Percentiles rank a stretch among this genome's conserved stretches.
Conservation (phyloP, 2,797 vertebrate genomes). For the Gymnocypris eckloni region DNA sequence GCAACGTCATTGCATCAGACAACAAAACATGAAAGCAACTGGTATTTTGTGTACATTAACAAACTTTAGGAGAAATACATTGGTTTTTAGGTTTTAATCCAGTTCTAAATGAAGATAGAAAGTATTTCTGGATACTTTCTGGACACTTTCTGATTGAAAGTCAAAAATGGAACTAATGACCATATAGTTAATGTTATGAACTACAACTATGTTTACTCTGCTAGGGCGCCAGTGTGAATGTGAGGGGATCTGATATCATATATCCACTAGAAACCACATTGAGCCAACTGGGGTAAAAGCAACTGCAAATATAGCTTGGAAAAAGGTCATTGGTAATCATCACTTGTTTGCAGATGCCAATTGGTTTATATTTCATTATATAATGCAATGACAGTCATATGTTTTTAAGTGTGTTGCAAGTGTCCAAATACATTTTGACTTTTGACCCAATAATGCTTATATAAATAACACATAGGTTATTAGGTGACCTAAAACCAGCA, state of each 20-base stretch:
- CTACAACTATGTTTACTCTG: conserved; percentile 11
- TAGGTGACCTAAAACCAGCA: conserved; percentile 35
- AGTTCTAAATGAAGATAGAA: not conserved
- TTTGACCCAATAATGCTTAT: not conserved
- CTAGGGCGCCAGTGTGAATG: not conserved
- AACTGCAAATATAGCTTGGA: conserved; percentile 21
- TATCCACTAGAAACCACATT: not conserved
- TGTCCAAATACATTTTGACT: conserved; percentile 5
- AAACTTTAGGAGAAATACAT: not conserved
- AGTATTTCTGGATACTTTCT: not conserved
- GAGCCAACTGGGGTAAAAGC: conserved; percentile 35
- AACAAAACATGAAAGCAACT: conserved; percentile 6
- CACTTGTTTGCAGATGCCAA: conserved; percentile 1
- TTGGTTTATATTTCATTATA: conserved; percentile 9
- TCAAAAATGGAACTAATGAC: conserved; percentile 38
- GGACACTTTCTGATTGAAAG: not conserved
- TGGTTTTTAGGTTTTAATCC: not conserved
- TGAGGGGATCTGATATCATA: not conserved
- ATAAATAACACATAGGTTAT: not conserved
- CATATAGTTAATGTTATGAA: conserved; percentile 17
- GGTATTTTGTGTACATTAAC: not conserved
- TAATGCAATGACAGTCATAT: conserved; percentile 38
- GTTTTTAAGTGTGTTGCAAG: conserved; percentile 5
- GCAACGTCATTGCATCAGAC: not conserved
- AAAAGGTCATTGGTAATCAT: conserved; percentile 21